Evolutionary conservation across 2,113 vertebrate species (phyloP).

Genomic region (Crocuta crocuta): DNA sequence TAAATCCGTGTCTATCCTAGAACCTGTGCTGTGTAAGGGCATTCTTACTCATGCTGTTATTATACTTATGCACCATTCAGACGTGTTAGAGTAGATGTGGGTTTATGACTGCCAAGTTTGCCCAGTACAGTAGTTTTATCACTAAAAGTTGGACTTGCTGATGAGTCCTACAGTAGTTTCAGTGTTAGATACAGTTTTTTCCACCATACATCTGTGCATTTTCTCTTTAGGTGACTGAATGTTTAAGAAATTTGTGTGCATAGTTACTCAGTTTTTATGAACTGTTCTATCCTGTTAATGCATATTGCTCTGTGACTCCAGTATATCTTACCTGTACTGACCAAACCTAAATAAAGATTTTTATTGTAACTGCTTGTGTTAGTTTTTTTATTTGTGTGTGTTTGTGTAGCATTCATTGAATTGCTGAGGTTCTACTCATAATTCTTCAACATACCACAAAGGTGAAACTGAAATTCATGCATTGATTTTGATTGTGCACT

Average conservation of each 20-base stretch:
- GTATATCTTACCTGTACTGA: slow-evolving; percentile 99
- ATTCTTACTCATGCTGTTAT: slow-evolving; percentile 88
- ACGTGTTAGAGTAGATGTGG: slow-evolving; percentile 90
- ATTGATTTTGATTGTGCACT: neutral
- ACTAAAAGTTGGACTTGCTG: slow-evolving; percentile 89
- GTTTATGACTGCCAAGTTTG: slow-evolving; percentile 92
- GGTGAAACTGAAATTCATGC: neutral
- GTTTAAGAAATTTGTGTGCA: slow-evolving; percentile 94
- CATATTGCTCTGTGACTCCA: slow-evolving; percentile 98
- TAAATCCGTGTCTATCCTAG: slow-evolving; percentile 91
- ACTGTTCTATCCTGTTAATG: slow-evolving; percentile 94
- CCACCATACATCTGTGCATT: slow-evolving; percentile 92
- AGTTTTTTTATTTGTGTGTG: slow-evolving; percentile 53
- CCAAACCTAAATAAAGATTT: slow-evolving; percentile 99
- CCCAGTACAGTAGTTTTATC: slow-evolving; percentile 93
- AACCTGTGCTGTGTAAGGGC: slow-evolving; percentile 90
- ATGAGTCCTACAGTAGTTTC: slow-evolving; percentile 93
- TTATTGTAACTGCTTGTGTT: slow-evolving; percentile 89
- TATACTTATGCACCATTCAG: slow-evolving; percentile 85
- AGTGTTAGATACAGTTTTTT: slow-evolving; percentile 93
- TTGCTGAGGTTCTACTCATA: neutral
- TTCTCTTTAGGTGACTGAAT: slow-evolving; percentile 94
- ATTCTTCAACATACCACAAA: neutral
- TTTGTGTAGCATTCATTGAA: slow-evolving; percentile 18
- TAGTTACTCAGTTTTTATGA: slow-evolving; percentile 96